Base-by-base conservation (phyloP, 1,140 invertebrate genomes). In the Drosophila ambigua region DNA sequence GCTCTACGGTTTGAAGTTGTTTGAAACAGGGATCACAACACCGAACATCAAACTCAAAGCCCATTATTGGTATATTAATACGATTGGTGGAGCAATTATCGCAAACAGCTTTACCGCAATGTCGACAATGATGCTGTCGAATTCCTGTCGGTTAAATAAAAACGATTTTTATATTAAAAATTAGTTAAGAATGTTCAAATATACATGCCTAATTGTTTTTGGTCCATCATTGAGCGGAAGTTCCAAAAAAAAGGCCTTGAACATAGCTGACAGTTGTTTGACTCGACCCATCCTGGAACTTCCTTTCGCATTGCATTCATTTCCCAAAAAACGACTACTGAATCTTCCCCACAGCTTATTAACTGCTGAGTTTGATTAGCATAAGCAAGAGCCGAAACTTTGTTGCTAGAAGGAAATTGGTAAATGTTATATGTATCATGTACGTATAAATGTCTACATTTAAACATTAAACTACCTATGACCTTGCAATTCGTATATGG, bases 231-330 rank as follows among this genome's bases (percentile, higher is more conserved):
- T 7, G 97, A 98, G 77, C 96, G 95, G 24, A 99, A 94, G 92
- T 99, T 99, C 98, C 99, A 99, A 92, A 99, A 99, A 92, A 99
- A 99, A 20, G 99, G 99, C 74, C 96, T 94, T 43, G 95, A 95
- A 93, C 99, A 99, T 55, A 97, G 94, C 93, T 99, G 96, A 92
- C 99, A 99, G 35, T 95, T 94, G 92, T 99, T 98, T 60, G 96
- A 96, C 90, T 99, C 98, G 63, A 95, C 94, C 99, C 99, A 99
- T 60, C 95, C 95, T 9, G 98, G 98, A 13, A 98, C 99, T 95
- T 99, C 97, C 91, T 96, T 95, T 52, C 98, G 94, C 82, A 95
- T 95, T 16, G 95, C 95, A 62, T 95, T 95, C 93, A 99, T 98
- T 92, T 99, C 96, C 99, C 99, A 99, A 77, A 98, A 96, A 11